Conservation (phyloP, 2,888 invertebrate genomes). For the Rhagium mordax region DNA sequence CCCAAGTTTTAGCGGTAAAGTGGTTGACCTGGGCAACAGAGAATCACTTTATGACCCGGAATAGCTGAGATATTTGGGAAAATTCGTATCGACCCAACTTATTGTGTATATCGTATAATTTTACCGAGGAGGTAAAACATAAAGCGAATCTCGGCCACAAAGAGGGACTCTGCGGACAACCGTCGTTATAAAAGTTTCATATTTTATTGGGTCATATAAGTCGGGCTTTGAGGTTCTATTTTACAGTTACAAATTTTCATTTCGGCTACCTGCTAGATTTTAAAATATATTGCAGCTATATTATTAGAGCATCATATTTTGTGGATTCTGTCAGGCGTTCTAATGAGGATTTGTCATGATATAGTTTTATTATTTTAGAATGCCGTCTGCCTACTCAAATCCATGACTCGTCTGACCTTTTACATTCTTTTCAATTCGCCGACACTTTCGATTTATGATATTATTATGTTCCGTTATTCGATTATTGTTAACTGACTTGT, state of each 20-base stretch:
- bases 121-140: constrained; percentile 48
- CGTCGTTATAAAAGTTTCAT: constrained; percentile 58
- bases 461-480: background rate
- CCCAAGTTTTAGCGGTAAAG: constrained; percentile 29
- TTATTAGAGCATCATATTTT: background rate
- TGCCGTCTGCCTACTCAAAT: background rate
- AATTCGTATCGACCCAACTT: constrained; percentile 32
- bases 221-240: constrained; percentile 21
- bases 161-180: constrained; percentile 51
- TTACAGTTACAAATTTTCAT: constrained; percentile 14
- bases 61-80: constrained; percentile 37
- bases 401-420: background rate
- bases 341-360: background rate
- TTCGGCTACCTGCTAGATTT: constrained; percentile 27
- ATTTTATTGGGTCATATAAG: constrained; percentile 59
- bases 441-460: background rate
- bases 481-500: background rate
- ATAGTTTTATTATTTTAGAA: background rate
- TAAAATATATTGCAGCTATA: background rate
- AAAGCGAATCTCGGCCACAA: constrained; percentile 53
- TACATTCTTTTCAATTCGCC: background rate
- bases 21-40: constrained; percentile 24
- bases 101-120: constrained; percentile 25
- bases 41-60: constrained; percentile 34
- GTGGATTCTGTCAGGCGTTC: background rate